Percentiles rank a stretch among this genome's conserved stretches.
Conservation (phyloP, 1,140 invertebrate species). For the Diachasmimorpha longicaudata region DNA sequence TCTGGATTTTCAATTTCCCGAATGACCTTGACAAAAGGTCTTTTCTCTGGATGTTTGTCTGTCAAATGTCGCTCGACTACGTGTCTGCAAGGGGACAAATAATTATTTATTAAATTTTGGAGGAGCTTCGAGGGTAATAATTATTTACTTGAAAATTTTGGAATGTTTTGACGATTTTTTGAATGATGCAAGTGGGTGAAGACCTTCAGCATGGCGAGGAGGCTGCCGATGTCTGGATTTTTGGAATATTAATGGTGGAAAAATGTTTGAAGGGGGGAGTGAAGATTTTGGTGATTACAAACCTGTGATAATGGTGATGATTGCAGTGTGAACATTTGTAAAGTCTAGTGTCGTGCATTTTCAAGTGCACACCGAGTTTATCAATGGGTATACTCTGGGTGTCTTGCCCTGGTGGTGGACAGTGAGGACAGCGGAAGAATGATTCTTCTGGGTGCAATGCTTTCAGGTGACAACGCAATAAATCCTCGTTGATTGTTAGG, state of each 20-base stretch:
- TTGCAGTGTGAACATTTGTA: slow-evolving; percentile 74
- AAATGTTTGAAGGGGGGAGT: neutral
- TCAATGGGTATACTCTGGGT: slow-evolving; percentile 61
- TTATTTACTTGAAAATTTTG: neutral
- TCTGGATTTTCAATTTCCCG: slow-evolving; percentile 64
- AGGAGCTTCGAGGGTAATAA: neutral
- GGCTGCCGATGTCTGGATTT: neutral
- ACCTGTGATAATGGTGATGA: slow-evolving; percentile 69
- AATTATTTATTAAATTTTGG: neutral
- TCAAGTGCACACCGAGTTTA: slow-evolving; percentile 72
- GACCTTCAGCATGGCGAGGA: neutral
- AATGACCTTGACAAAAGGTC: slow-evolving; percentile 64
- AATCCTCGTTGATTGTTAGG: slow-evolving; percentile 73
- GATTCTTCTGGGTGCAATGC: slow-evolving; percentile 70
- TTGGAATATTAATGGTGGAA: neutral
- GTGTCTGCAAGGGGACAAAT: slow-evolving; percentile 46
- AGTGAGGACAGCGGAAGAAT: slow-evolving; percentile 74
- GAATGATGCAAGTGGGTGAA: neutral
- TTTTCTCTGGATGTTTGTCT: slow-evolving; percentile 68
- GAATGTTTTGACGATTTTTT: neutral
- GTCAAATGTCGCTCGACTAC: slow-evolving; percentile 71
- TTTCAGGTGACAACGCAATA: slow-evolving; percentile 75
- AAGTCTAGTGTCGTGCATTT: slow-evolving; percentile 74
- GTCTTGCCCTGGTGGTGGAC: slow-evolving; percentile 60
- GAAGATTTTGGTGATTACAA: slow-evolving; percentile 36